Evolutionary conservation across 2,797 vertebrate species (phyloP), one percentile per base, ranked within the genome.

Genomic region (Erethizon dorsatum): DNA sequence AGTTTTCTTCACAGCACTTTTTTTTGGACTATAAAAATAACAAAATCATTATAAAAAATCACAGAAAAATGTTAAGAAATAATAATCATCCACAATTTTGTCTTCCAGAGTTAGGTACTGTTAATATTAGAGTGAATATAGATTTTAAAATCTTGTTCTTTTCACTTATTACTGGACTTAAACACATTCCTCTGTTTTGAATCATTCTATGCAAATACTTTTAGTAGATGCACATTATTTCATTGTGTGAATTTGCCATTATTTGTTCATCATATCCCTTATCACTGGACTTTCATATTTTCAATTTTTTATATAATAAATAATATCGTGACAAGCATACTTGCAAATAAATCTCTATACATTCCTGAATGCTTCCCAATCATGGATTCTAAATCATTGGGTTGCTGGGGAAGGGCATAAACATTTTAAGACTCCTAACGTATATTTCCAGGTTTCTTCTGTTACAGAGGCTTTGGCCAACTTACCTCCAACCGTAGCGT

Each of bases 1-100:
- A 37, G 31, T 37, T 96, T 96, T 93, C 83, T 84, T 95, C 92
- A 82, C 41, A 90, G 15, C 52, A 73, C 87, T 73, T 93, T 92
- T 97, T 96, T 88, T 18, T 91, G 65, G n/a, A 89, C 57, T 83
- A 90, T 47, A 91, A 88, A 96, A 95, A 85, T 84, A 94, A 87
- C 94, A 79, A 89, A 95, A 87, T 96, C 47, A 67, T 85, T 86
- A 61, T 41, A 95, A 28, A 85, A 95, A 79, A n/a, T 79, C 73
- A 88, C 24, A 91, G 71, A 78, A 78, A 95, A 96, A 93, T 88
- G 84, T 87, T 91, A 33, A 87, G 63, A 88, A 95, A 75, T 52
- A 80, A 47, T 83, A 61, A 73, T 73, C 24, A 67, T 33, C 41
- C 18, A 85, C 50, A 63, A 69, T 88, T 88, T 92, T 95, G 89